Base-by-base conservation (phyloP, 2,888 invertebrate species). In the Atethmia centrago region DNA sequence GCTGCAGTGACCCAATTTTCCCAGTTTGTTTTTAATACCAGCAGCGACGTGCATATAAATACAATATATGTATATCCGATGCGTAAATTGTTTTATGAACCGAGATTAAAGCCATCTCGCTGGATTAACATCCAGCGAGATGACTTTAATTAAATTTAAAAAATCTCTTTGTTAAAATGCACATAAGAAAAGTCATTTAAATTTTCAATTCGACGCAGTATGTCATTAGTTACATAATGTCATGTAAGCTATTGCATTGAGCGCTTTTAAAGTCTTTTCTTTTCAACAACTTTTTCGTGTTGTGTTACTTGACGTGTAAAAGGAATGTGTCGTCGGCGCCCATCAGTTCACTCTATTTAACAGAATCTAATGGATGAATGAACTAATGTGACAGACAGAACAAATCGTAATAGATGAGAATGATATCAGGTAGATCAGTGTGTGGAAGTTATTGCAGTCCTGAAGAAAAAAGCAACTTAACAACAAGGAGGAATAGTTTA, bases 51-150 rank as follows among this genome's bases (percentile, higher is more conserved):
- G 58, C 36, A 65, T 64, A 70, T 77, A 79, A 84, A 85, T 77
- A 55, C 49, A 77, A 84, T 86, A 71, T 82, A 79, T 75, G 85
- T 56, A 79, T 70, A 71, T 65, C 72, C 72, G 71, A 79, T 78
- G 81, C 76, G 63, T 77, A 77, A 71, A 83, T 83, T 55, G 80
- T 70, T 80, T 83, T 70, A 80, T 67, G 71, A 47, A 69, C 36
- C 16, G 66, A 65, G 63, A 81, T 84, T 81, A 86, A 74, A 77
- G 51, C 59, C 56, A 67, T 64, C 56, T 51, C 42, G 63, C 55
- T 19, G 70, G 64, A 80, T 76, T 62, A 64, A 73, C 58, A n/a
- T n/a, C n/a, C n/a, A n/a, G n/a, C n/a, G n/a, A n/a, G n/a, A n/a
- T n/a, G n/a, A n/a, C n/a, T n/a, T n/a, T n/a, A n/a, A n/a, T n/a